phyloP scores from a whole-genome alignment of 2,113 vertebrate species.

The Himantopus leucocephalus region DNA sequence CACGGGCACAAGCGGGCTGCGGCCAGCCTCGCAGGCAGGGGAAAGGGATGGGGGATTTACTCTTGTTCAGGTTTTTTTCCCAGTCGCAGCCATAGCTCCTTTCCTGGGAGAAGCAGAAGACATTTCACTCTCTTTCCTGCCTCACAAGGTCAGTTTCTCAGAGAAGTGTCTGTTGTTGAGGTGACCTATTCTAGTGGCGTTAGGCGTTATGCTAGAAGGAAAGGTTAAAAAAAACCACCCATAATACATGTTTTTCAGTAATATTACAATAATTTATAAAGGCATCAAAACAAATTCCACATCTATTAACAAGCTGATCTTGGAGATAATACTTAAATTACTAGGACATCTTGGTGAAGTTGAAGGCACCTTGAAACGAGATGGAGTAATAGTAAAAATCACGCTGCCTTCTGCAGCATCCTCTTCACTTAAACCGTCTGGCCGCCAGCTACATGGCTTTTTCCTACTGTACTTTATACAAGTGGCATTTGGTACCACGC shows the following conservation, averaged over 20 bases:
- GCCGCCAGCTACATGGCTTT: not conserved
- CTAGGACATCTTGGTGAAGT: not conserved
- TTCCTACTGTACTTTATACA: not conserved
- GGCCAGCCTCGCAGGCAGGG: not conserved
- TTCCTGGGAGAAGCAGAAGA: not conserved
- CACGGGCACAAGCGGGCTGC: accelerated
- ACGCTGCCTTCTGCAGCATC: not conserved
- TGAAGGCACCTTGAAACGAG: constrained; percentile 57
- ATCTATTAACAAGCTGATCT: constrained; percentile 36
- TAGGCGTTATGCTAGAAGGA: not conserved
- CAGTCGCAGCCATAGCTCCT: not conserved
- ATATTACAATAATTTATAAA: constrained; percentile 67
- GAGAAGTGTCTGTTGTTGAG: not conserved
- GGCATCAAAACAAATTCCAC: constrained; percentile 34
- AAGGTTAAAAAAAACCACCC: not conserved
- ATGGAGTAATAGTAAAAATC: not conserved
- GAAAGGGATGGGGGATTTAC: not conserved
- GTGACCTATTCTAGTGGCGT: not conserved
- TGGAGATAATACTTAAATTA: constrained; percentile 9
- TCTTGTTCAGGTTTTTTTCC: not conserved
- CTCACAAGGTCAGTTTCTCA: not conserved
- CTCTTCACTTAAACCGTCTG: not conserved
- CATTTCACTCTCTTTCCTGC: accelerated
- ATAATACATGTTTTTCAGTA: not conserved
- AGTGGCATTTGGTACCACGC: not conserved